Base-by-base conservation (phyloP, 2,797 vertebrate genomes). In the Paramormyrops hopkinsi region DNA sequence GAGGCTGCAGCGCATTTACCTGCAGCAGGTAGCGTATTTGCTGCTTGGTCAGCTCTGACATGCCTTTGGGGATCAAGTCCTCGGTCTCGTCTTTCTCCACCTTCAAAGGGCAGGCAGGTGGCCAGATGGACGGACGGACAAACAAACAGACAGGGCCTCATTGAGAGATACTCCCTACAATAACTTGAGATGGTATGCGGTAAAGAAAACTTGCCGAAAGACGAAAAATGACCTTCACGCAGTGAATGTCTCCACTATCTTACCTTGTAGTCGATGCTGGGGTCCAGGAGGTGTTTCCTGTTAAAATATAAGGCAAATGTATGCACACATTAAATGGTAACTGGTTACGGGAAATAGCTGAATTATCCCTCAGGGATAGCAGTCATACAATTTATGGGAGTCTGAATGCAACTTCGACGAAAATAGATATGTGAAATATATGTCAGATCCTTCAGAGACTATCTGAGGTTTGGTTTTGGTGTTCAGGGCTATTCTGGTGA, bases 21-120 rank as follows among this genome's bases (percentile, higher is more conserved):
- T 99, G 97, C 37, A 99, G 95, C 91, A 99, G 96, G 92, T 99
- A 99, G 86, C 98, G 97, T 93, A 99, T 98, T 92, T 99, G 98
- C 92, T 99, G 98, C 94, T 98, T 99, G 91, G 98, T 99, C 90
- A 97, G 96, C 91, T 99, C 98, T 12, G 97, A 97, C 91, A 97
- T 92, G 93, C 97, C 98, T 96, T 97, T 98, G 0, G 98, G 98
- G 92, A 99, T 97, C 91, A 99, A 90, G 65, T 94, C 93, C 93
- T 99, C 98, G 90, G 98, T 95, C 87, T 98, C 97, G 90, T 98
- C 96, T 84, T 12, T 92, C 44, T 93, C 89, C 88, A 93, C n/a
- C 93, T 94, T 89, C 37, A 76, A 41, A 73, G 4, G 65, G 14
- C 0, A 4, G 19, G 1, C 14, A 46, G 59, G 7, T 11, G 22